A percentile compares a stretch with the other conserved stretches of the same genome.
These are phyloP conservation scores for Microcebus ravelobensis DNA, from an alignment of 2,113 vertebrate species.

Conservation along the genomic window DNA sequence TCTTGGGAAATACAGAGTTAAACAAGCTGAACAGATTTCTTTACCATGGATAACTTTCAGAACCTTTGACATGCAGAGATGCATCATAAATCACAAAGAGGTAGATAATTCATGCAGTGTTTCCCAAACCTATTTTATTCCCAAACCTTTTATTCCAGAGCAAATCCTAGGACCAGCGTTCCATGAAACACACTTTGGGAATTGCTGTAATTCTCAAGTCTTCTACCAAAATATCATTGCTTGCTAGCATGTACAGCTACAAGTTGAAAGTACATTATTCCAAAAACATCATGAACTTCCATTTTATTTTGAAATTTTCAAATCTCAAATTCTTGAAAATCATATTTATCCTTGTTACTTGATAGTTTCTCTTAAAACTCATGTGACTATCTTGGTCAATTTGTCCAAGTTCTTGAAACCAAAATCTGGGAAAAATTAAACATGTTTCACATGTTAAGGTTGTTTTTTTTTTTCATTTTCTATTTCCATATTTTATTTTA, in stretches of 20 bases:
- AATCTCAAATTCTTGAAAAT: background rate
- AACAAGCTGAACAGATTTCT: background rate
- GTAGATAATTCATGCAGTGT: background rate
- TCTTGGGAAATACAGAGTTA: background rate
- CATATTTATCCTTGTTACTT: background rate
- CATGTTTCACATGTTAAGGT: background rate
- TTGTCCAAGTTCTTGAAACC: background rate
- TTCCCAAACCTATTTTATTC: background rate
- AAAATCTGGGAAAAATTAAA: conserved; percentile 2
- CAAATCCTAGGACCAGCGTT: background rate
- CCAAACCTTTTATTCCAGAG: background rate
- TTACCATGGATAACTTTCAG: background rate
- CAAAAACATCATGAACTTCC: background rate
- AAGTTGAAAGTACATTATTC: background rate
- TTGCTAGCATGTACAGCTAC: background rate
- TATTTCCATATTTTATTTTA: conserved; percentile 13
- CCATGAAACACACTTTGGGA: background rate
- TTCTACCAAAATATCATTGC: background rate
- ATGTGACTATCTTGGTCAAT: background rate
- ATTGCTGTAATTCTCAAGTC: background rate
- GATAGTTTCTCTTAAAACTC: background rate
- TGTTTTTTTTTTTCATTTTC: background rate
- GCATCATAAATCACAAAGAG: background rate
- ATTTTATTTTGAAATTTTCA: background rate
- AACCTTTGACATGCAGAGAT: background rate